These are phyloP conservation scores for Plectus sambesii DNA, from an alignment of 1,140 invertebrate genomes.

Conservation along the genomic window DNA sequence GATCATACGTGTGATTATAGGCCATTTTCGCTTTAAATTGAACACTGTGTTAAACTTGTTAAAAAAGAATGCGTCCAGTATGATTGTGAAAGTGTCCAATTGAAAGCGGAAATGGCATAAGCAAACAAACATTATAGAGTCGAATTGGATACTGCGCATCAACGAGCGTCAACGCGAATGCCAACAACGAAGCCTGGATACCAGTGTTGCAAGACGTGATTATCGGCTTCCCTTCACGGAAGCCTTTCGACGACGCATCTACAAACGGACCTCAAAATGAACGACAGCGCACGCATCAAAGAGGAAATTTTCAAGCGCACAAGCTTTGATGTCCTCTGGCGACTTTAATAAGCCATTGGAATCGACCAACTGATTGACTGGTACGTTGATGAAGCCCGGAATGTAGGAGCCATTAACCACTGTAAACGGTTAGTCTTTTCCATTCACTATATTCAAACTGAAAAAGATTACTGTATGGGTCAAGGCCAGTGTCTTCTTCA, in stretches of 20 bases:
- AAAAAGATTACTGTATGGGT: conserved; percentile 21
- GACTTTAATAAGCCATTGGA: conserved; percentile 19
- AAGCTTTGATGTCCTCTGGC: conserved; percentile 16
- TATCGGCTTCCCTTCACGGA: conserved; percentile 20
- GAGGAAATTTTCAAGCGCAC: conserved; percentile 9
- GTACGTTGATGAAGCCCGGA: conserved; percentile 28
- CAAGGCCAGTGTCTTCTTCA: conserved; percentile 28
- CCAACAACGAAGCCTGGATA: conserved; percentile 37
- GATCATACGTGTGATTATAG: too few relatives aligned
- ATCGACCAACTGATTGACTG: conserved; percentile 25
- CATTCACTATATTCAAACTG: background rate
- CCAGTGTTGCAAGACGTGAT: conserved; percentile 38
- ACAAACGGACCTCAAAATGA: background rate
- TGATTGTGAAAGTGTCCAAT: too few relatives aligned
- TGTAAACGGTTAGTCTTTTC: conserved; percentile 11
- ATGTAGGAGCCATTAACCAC: conserved; percentile 28
- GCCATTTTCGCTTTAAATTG: too few relatives aligned
- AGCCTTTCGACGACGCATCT: background rate
- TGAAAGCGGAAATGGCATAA: too few relatives aligned
- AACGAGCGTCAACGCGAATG: conserved; percentile 29
- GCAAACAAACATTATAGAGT: conserved; percentile 27
- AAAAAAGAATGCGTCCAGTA: too few relatives aligned
- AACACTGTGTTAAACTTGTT: too few relatives aligned
- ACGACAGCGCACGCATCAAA: background rate
- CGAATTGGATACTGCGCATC: conserved; percentile 16